Base-by-base conservation (phyloP, 2,888 invertebrate genomes). In the Hirudinaria manillensis region DNA sequence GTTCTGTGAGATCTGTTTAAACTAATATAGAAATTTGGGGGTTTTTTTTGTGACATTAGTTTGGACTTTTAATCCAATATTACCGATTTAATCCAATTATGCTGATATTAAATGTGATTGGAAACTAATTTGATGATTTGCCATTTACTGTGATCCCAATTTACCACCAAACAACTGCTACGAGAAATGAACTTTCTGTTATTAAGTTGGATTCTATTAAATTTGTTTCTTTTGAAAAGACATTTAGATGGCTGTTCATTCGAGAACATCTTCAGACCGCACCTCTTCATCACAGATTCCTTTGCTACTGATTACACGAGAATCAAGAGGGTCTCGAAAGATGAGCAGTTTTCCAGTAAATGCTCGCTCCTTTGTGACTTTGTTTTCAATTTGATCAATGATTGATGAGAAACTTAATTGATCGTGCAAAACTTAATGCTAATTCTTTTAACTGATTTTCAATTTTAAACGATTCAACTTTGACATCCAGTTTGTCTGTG, bases 221-320 rank as follows among this genome's bases (percentile, higher is more conserved):
- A 29, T 34, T 68, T 65, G 24, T 65, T 16, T 61, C 29, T 13
- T 10, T 61, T n/a, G 7, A 29, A n/a, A 80, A 85, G 85, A 61
- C 97, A 98, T 88, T 88, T 98, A 56, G 97, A 97, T 83, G 95
- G 97, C 0, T 97, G 96, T 85, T 93, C 94, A 83, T 87, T 98
- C 74, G 96, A 80, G 24, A 73, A 66, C n/a, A 87, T 98, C 16
- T 91, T 92, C 84, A 88, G 98, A 74, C 99, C 99, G 0, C 95
- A 96, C 0, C 87, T 99, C 19, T 88, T 99, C 77, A 92, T 99
- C 79, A 93, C 95, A 0, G 99, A 99, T 83, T 93, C 96, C 0
- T 94, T 92, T 85, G 99, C 98, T 87, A 94, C 94, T 0, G 91
- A 91, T 77, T 97, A 97, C 86, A 91, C 92, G 77, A 98, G 96